Evolutionary conservation across 2,888 invertebrate genomes (phyloP).

Genomic region (Carabus problematicus): DNA sequence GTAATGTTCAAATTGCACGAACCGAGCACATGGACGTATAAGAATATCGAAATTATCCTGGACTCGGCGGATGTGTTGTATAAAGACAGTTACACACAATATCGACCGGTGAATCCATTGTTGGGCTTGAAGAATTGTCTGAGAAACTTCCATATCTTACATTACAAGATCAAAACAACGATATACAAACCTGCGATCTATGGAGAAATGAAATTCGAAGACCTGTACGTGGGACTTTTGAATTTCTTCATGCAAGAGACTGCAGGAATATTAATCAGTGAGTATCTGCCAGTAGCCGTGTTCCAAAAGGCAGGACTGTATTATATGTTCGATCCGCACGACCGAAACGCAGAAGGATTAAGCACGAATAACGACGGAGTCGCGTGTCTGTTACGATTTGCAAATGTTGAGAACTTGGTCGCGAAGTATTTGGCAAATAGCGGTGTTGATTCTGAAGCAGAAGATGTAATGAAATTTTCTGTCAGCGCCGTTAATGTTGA

Average conservation of each 20-base stretch:
- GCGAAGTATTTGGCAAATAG: constrained; percentile 49
- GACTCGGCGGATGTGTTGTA: constrained; percentile 67
- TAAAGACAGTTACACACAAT: constrained; percentile 67
- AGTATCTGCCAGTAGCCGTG: constrained; percentile 63
- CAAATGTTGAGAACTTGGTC: constrained; percentile 45
- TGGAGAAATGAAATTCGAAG: constrained; percentile 54
- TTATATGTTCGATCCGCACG: constrained; percentile 69
- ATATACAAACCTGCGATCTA: constrained; percentile 58
- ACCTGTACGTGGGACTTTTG: constrained; percentile 57
- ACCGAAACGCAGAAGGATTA: constrained; percentile 56
- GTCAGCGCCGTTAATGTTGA: constrained; percentile 23
- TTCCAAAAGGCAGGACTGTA: constrained; percentile 63
- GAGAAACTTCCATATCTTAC: constrained; percentile 65
- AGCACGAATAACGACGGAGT: constrained; percentile 42
- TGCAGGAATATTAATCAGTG: constrained; percentile 65
- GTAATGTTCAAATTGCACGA: constrained; percentile 65
- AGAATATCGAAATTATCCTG: constrained; percentile 64
- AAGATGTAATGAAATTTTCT: constrained; percentile 27
- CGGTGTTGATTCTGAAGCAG: constrained; percentile 46
- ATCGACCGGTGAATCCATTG: constrained; percentile 59
- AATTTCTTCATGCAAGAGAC: constrained; percentile 68
- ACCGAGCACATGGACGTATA: constrained; percentile 63
- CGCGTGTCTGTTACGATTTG: constrained; percentile 49
- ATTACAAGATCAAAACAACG: constrained; percentile 62
- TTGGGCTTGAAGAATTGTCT: constrained; percentile 56